A percentile compares a stretch with the other conserved stretches of the same genome.
Evolutionary conservation across 2,113 vertebrate genomes (phyloP).

Genomic region (Thalassarche chlororhynchos): DNA sequence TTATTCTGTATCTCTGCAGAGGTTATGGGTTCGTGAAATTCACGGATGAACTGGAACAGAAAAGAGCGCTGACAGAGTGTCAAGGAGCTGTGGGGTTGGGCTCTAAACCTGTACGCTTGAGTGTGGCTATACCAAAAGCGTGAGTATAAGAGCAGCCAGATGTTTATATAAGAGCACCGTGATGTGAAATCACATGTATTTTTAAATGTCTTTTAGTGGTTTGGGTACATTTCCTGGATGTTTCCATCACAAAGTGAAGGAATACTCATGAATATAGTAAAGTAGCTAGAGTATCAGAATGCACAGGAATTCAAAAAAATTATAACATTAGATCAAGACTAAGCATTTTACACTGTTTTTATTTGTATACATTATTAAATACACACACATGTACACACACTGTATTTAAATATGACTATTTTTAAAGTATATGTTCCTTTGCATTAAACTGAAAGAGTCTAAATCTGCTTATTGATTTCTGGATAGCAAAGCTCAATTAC

Average conservation of each 20-base stretch:
- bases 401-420: background rate
- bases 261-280: background rate
- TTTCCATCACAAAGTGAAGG: background rate
- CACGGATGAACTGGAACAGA: constrained; percentile 91
- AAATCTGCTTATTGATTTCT: background rate
- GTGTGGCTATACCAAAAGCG: constrained; percentile 90
- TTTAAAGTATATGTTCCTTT: background rate
- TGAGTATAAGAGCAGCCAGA: constrained; percentile 71
- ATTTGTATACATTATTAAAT: background rate
- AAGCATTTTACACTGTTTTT: background rate
- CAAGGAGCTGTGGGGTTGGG: constrained; percentile 90
- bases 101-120: constrained; percentile 87
- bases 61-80: constrained; percentile 86
- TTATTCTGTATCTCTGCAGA: constrained; percentile 63
- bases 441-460: constrained; percentile 1
- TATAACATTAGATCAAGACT: background rate
- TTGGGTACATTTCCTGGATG: background rate
- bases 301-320: background rate
- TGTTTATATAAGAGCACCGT: background rate
- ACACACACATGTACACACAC: background rate
- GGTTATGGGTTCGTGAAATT: constrained; percentile 97
- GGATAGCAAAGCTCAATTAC: constrained; percentile 4
- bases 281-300: background rate
- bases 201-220: background rate
- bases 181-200: background rate